Evolutionary conservation across 30 jellyfish, hydroid and myxozoan species (phyloP).

Genomic region (Mastigias papua): DNA sequence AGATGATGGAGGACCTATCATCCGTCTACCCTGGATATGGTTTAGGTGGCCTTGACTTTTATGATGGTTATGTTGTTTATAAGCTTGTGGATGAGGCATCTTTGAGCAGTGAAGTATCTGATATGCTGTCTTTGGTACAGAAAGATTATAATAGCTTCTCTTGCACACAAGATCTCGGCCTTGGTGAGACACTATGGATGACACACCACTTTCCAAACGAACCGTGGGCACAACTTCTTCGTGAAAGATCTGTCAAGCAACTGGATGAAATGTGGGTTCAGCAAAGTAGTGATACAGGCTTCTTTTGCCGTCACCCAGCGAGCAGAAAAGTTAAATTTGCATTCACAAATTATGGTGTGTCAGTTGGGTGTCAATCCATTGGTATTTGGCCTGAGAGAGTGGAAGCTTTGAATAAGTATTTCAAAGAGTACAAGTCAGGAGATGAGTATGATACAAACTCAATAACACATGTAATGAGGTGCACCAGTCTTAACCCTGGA

Average conservation of each 20-base stretch:
- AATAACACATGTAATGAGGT: slow-evolving; percentile 59
- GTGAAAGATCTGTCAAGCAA: slow-evolving; percentile 27
- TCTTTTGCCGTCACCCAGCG: slow-evolving; percentile 53
- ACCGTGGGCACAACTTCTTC: slow-evolving; percentile 49
- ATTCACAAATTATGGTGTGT: slow-evolving; percentile 52
- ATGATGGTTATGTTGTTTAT: slow-evolving; percentile 54
- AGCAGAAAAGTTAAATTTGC: slow-evolving; percentile 32
- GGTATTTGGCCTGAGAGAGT: slow-evolving; percentile 53
- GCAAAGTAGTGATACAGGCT: slow-evolving; percentile 24
- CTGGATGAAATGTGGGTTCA: slow-evolving; percentile 49
- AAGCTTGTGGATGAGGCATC: slow-evolving; percentile 30
- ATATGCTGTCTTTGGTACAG: slow-evolving; percentile 35
- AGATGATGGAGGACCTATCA: slow-evolving; percentile 45
- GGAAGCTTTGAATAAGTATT: slow-evolving; percentile 30
- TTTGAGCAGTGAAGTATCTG: slow-evolving; percentile 47
- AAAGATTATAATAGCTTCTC: slow-evolving; percentile 19
- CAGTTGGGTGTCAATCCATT: slow-evolving; percentile 57
- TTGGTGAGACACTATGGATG: slow-evolving; percentile 61
- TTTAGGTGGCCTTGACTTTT: slow-evolving; percentile 52
- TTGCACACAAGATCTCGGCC: slow-evolving; percentile 58
- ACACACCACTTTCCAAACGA: slow-evolving; percentile 41
- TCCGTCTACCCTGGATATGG: slow-evolving; percentile 62
- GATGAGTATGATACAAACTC: slow-evolving; percentile 51
- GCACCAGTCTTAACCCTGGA: slow-evolving; percentile 56
- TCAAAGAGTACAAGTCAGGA: slow-evolving; percentile 37